phyloP scores from a whole-genome alignment of 2,797 vertebrate species.

The Acipenser oxyrinchus region DNA sequence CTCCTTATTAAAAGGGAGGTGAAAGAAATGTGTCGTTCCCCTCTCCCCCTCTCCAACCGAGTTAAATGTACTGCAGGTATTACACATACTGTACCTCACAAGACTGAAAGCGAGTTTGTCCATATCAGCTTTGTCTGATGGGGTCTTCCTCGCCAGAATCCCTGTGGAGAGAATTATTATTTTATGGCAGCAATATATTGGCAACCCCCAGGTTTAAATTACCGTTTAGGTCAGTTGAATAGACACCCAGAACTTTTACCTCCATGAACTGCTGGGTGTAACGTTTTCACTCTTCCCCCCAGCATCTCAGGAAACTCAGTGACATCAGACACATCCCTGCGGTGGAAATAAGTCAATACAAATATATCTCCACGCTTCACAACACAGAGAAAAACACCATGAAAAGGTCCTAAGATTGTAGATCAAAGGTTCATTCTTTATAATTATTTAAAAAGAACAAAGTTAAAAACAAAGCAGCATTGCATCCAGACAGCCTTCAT shows the following conservation, averaged over 20 bases:
- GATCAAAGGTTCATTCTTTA: no score
- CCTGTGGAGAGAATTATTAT: constrained; percentile 45
- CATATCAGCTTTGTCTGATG: constrained; percentile 79
- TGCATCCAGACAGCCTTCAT: no score
- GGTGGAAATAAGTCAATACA: constrained; percentile 8
- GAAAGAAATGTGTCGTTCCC: no score
- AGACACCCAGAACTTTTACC: constrained; percentile 39
- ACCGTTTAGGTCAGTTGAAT: no score
- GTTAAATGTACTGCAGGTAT: not conserved
- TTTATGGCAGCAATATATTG: not conserved
- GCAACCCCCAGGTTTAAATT: not conserved
- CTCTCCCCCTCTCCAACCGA: no score
- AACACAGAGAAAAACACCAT: no score
- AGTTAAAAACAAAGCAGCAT: no score
- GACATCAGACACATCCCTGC: constrained; percentile 87
- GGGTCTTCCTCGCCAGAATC: constrained; percentile 78
- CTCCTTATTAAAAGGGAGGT: not conserved
- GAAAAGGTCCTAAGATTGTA: no score
- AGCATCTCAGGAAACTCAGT: constrained; percentile 96
- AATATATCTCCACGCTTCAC: no score
- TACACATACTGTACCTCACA: constrained; percentile 65
- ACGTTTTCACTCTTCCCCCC: constrained; percentile 92
- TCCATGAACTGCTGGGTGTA: constrained; percentile 90
- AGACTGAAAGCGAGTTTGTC: constrained; percentile 81
- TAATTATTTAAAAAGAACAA: no score